A percentile compares a stretch with the other conserved stretches of the same genome.
Evolutionary conservation across 2,113 vertebrate species (phyloP).

Genomic region (Oryzias woworae): DNA sequence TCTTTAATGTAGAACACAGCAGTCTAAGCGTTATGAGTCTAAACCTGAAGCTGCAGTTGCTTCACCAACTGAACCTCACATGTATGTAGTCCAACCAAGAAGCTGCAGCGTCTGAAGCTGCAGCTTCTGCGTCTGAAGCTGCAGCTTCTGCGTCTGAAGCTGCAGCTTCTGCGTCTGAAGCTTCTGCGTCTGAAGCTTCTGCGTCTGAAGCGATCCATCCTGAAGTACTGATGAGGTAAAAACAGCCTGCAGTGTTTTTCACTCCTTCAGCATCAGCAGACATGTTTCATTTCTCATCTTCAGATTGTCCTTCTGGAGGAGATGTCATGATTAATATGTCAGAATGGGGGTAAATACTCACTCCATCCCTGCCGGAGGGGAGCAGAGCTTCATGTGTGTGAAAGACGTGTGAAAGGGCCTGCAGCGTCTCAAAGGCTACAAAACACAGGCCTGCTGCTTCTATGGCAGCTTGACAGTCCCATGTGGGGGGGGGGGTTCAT

Average conservation of each 20-base stretch:
- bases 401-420: constrained; percentile 13
- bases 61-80: too few species aligned
- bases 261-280: not conserved
- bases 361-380: constrained; percentile 37
- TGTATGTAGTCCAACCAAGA: too few species aligned
- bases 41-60: too few species aligned
- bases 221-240: not conserved
- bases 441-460: not conserved
- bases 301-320: constrained; percentile 12
- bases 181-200: too few species aligned
- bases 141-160: too few species aligned
- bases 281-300: constrained; percentile 29
- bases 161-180: too few species aligned
- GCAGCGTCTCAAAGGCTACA: not conserved
- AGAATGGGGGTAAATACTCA: constrained; percentile 38
- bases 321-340: constrained; percentile 17
- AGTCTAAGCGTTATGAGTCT: too few species aligned
- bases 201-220: not conserved
- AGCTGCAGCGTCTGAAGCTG: too few species aligned
- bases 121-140: too few species aligned
- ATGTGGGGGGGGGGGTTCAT: not conserved
- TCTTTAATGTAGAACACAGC: too few species aligned
- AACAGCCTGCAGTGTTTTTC: not conserved
- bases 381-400: constrained; percentile 3
- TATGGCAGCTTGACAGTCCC: not conserved